These are phyloP conservation scores for Drosophila paulistorum DNA, from an alignment of 1,140 invertebrate species.

Conservation along the genomic window DNA sequence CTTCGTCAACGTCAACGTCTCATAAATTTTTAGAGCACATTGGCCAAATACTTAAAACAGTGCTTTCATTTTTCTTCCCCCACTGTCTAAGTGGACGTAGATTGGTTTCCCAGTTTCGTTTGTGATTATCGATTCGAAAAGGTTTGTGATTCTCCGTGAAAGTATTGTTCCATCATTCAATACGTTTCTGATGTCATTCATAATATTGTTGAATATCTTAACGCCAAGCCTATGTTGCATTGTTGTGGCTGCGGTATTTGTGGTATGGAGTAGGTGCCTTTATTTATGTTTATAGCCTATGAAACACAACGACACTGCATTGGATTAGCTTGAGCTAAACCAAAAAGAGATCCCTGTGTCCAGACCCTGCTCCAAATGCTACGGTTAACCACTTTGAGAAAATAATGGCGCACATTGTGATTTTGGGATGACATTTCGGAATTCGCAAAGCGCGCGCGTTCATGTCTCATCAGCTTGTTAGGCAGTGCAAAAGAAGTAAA, in stretches of 20 bases:
- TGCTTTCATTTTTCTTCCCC: not conserved
- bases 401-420: constrained; percentile 83
- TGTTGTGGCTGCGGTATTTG: constrained; percentile 56
- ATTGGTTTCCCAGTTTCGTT: constrained; percentile 3
- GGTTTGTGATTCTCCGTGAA: not conserved
- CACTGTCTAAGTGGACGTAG: no score
- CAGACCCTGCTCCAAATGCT: constrained; percentile 50
- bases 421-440: constrained; percentile 81
- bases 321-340: constrained; percentile 58
- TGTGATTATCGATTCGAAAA: not conserved
- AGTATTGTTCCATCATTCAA: constrained; percentile 59
- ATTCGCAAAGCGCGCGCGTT: constrained; percentile 81
- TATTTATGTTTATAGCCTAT: constrained; percentile 82
- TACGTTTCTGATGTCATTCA: constrained; percentile 41
- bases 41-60: no score
- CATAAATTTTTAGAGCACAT: no score
- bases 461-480: constrained; percentile 82
- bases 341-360: not conserved
- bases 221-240: constrained; percentile 14
- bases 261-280: constrained; percentile 69
- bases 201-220: constrained; percentile 46
- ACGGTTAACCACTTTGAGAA: constrained; percentile 25
- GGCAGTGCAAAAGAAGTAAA: constrained; percentile 43
- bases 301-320: constrained; percentile 75
- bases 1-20: no score